phyloP scores from a whole-genome alignment of 1,140 invertebrate genomes.

The Pissodes strobi region DNA sequence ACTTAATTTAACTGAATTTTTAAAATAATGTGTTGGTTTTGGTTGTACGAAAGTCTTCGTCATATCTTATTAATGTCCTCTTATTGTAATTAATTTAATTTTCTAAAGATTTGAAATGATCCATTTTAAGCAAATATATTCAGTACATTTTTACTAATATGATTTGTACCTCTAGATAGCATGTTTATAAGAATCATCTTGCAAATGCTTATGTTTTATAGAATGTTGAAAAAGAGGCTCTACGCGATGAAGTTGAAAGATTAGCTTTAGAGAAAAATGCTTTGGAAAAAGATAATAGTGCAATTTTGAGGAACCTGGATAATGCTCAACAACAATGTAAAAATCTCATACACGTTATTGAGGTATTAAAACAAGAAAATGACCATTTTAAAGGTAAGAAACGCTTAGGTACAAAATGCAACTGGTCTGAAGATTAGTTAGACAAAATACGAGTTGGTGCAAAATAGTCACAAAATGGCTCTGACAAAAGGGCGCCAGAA shows the following conservation, averaged over 20 bases:
- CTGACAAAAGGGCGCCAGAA: no score
- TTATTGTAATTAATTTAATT: no score
- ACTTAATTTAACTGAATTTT: no score
- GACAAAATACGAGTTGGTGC: no score
- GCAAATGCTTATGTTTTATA: conserved; percentile 16
- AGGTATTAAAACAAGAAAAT: conserved; percentile 45
- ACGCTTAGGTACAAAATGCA: background rate
- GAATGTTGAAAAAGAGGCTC: conserved; percentile 42
- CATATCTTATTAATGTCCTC: no score
- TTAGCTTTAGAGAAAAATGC: conserved; percentile 31
- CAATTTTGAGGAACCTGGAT: conserved; percentile 38
- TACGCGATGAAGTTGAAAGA: conserved; percentile 41
- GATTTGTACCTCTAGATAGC: background rate
- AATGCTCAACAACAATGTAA: conserved; percentile 45
- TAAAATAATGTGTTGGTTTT: no score
- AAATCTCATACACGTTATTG: conserved; percentile 42
- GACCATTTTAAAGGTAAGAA: conserved; percentile 41
- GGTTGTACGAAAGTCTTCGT: no score
- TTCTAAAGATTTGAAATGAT: no score
- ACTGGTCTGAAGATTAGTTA: no score
- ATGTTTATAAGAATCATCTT: conserved; percentile 12
- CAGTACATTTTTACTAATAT: background rate
- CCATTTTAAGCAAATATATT: no score
- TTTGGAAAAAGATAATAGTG: conserved; percentile 30
- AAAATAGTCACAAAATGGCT: no score